Evolutionary conservation across 2,113 vertebrate genomes (phyloP).

Genomic region (Prochilodus magdalenae): DNA sequence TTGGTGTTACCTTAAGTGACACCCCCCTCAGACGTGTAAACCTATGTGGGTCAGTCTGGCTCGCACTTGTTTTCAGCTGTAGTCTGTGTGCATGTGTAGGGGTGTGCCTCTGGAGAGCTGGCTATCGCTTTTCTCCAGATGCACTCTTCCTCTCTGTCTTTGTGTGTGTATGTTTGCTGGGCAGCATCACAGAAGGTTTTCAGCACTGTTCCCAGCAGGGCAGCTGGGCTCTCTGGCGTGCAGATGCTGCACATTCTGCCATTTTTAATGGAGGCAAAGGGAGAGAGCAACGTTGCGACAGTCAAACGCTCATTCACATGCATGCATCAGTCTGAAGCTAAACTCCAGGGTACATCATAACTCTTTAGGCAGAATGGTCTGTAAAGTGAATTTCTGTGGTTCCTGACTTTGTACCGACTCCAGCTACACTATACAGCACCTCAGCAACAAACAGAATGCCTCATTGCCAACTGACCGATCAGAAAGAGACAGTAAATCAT

Average conservation of each 20-base stretch:
- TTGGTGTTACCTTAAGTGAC: not conserved
- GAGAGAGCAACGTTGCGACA: not conserved
- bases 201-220: not conserved
- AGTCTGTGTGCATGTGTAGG: slow-evolving; percentile 3
- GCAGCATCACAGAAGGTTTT: not conserved
- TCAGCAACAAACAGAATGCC: not conserved
- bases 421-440: not conserved
- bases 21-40: not conserved
- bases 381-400: not conserved
- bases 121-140: slow-evolving; percentile 19
- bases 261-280: not conserved
- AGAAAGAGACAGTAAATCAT: not conserved
- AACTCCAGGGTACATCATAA: not conserved
- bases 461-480: not conserved
- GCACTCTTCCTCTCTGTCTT: not conserved
- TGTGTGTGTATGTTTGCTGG: slow-evolving; percentile 4
- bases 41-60: not conserved
- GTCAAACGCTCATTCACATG: not conserved
- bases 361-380: not conserved
- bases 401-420: not conserved
- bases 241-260: slow-evolving; percentile 5
- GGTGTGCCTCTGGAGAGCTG: slow-evolving; percentile 19
- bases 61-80: not conserved
- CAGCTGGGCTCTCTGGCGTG: not conserved
- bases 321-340: not conserved